Base-by-base conservation (phyloP, 2,797 vertebrate genomes). In the Gorsachius magnificus region DNA sequence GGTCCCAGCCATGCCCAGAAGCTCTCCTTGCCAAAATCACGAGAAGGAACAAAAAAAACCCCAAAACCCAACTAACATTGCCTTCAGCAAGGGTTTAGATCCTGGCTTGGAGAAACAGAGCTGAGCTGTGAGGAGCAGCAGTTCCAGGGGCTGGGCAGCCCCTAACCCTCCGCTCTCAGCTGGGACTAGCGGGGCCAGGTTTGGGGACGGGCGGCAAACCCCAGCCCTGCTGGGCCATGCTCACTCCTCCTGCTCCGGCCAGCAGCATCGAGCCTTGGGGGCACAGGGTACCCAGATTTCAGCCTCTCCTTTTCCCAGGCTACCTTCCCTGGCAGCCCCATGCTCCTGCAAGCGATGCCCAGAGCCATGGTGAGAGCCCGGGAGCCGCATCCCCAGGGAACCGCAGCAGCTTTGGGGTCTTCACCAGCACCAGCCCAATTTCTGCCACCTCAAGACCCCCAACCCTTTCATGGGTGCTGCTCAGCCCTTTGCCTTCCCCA, bases 351-450 rank as follows among this genome's bases (percentile, higher is more conserved):
- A 68, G 28, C 0, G 33, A 76, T 35, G 66, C 63, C 33, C 86
- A 41, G 33, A 64, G 35, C 35, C 2, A 0, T 1, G 4, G 13
- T 1, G 14, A 0, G 3, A 65, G 10, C n/a, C 57, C 2, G 0
- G 45, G 20, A 81, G 46, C 78, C 12, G 3, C 88, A 45, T 69
- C 57, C 61, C 24, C 7, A 5, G 46, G 45, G 22, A 3, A 48
- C 9, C 60, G 7, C 26, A 1, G 2, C 88, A 36, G 28, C 43
- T 77, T 26, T 29, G 38, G 77, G 78, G 19, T 41, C 48, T 72
- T 16, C 74, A 11, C 38, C 41, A 56, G 46, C 79, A 57, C 12
- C 86, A 69, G 38, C 33, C 43, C 16, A 26, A 74, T 75, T 90
- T 71, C 76, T 57, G 61, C 50, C 61, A 14, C 64, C 83, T 33